These are phyloP conservation scores for Tenualosa ilisha DNA, from an alignment of 2,797 vertebrate genomes.

Conservation along the genomic window DNA sequence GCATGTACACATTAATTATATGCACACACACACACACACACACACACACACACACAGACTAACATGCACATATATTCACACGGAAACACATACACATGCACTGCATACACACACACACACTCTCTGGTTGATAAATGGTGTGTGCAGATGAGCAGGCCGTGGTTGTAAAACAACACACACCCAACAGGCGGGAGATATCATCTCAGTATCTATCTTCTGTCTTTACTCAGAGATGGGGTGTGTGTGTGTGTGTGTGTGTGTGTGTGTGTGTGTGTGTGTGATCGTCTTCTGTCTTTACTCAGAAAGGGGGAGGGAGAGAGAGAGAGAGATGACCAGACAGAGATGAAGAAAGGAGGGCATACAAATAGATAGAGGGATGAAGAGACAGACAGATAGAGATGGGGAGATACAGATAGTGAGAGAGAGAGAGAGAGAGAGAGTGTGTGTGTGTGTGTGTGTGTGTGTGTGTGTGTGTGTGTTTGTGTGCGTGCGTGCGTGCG, in stretches of 20 bases:
- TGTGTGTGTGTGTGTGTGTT: neutral
- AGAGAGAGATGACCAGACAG: conserved; percentile 27
- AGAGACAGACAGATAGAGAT: neutral
- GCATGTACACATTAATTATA: neutral
- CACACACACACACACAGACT: neutral
- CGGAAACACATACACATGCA: neutral
- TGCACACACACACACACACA: too few relatives aligned
- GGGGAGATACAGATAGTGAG: neutral
- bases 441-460: neutral
- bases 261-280: too few relatives aligned
- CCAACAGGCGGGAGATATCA: neutral
- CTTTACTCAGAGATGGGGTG: neutral
- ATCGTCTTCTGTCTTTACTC: too few relatives aligned
- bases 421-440: neutral
- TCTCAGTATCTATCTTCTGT: neutral
- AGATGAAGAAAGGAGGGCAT: neutral
- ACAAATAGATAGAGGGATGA: neutral
- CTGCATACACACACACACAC: neutral
- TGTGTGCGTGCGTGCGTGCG: neutral
- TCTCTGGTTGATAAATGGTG: neutral
- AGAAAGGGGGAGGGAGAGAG: neutral
- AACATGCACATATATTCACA: neutral
- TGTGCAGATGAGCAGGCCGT: neutral
- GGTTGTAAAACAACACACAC: neutral
- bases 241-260: too few relatives aligned